A percentile compares a stretch with the other conserved stretches of the same genome.
Evolutionary conservation across 1,140 invertebrate genomes (phyloP).

Genomic region (Carcinoscorpius rotundicauda): DNA sequence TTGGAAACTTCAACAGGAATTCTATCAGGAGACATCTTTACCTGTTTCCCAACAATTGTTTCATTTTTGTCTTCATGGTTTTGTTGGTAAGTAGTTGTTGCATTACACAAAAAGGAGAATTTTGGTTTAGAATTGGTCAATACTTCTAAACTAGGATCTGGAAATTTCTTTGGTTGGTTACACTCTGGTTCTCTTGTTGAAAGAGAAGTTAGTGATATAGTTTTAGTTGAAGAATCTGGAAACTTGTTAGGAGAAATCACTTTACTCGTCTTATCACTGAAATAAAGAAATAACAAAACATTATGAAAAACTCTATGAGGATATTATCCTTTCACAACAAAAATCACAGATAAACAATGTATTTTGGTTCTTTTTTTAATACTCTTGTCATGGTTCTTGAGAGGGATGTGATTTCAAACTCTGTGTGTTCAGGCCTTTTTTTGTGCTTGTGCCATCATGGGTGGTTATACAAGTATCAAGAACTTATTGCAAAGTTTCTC

Average conservation of each 20-base stretch:
- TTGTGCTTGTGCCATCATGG: too few species aligned
- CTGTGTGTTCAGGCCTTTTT: too few species aligned
- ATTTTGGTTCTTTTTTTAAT: too few species aligned
- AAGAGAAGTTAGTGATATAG: slow-evolving; percentile 34
- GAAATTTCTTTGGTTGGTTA: not conserved
- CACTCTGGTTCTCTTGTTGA: not conserved
- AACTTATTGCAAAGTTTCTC: too few species aligned
- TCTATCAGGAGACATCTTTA: slow-evolving; percentile 56
- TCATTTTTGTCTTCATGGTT: not conserved
- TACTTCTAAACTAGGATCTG: too few species aligned
- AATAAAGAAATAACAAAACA: slow-evolving; percentile 24
- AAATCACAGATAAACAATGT: too few species aligned
- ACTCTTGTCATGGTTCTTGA: too few species aligned
- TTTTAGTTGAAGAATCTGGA: slow-evolving; percentile 84
- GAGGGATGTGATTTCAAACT: too few species aligned
- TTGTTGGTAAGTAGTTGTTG: not conserved
- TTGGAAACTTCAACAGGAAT: slow-evolving; percentile 66
- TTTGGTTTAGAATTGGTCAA: not conserved
- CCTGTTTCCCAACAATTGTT: not conserved
- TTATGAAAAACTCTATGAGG: not conserved
- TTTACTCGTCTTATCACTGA: slow-evolving; percentile 74
- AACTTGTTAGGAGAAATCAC: slow-evolving; percentile 84
- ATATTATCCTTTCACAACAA: too few species aligned
- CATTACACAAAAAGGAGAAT: not conserved
- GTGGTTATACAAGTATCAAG: too few species aligned